Evolutionary conservation across 2,888 invertebrate genomes (phyloP), one percentile per base, ranked within the genome.

Genomic region (Scaptomyza parva): DNA sequence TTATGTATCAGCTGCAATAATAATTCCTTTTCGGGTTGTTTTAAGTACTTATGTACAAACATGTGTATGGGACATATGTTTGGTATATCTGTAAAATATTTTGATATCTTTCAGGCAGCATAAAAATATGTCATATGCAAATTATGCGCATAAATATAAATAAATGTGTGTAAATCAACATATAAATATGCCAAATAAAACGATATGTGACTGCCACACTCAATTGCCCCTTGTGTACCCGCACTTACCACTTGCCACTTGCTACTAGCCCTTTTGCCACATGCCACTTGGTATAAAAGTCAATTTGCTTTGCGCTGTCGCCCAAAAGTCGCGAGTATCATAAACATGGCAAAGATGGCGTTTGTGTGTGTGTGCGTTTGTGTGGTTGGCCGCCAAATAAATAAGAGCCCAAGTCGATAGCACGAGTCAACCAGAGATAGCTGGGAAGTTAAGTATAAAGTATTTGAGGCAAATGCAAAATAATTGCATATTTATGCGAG

Each of bases 121-220:
- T 86, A 82, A 86, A 83, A 88, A 88, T 85, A 76, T 83, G 83
- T 88, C 78, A 85, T 78, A 88, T 85, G 82, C 85, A 79, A 86
- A 86, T 86, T 76, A 88, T 71, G 68, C 69, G 74, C 71, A 88
- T 74, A 81, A 76, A 82, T 84, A 80, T 62, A 62, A 52, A 72
- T 72, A 77, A 51, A 78, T 70, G 40, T 28, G 55, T 14, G 14
- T 35, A 14, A 68, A 72, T 74, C 78, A 78, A 76, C 73, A 85
- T 76, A 84, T 86, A 86, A 83, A 83, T 83, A 78, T 76, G 79
- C 63, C 70, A 63, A 61, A 78, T 62, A 61, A 69, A 65, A 61
- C 53, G 72, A 75, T 61, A 75, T 69, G 62, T 62, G 58, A 59
- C 44, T 33, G 52, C 50, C 40, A 28, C 41, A 26, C 30, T 47